Percentiles rank a stretch among this genome's conserved stretches.
Evolutionary conservation across 1,140 invertebrate genomes (phyloP).

Genomic region (Macrotrachela quadricornifera): DNA sequence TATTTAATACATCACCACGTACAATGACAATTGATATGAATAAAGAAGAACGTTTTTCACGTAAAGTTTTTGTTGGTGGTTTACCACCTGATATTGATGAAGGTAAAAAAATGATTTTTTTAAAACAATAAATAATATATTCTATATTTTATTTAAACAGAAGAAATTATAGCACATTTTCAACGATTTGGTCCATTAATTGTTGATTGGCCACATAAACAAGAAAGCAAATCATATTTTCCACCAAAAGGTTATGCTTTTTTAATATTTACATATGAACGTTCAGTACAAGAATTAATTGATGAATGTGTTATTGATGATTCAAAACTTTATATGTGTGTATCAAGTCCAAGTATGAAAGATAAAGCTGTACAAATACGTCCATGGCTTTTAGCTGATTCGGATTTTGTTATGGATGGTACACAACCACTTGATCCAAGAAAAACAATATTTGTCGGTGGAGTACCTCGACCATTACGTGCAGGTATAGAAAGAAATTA

Average conservation of each 20-base stretch:
- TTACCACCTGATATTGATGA: conserved; percentile 94
- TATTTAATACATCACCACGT: too few relatives aligned
- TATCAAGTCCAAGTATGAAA: conserved; percentile 92
- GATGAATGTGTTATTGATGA: conserved; percentile 93
- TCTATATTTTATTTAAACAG: conserved; percentile 36
- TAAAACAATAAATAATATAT: not conserved
- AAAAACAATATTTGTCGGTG: conserved; percentile 97
- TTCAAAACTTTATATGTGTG: conserved; percentile 87
- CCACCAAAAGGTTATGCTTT: conserved; percentile 74
- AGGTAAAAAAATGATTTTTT: conserved; percentile 35
- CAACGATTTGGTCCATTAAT: conserved; percentile 81
- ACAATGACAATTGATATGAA: conserved; percentile 1
- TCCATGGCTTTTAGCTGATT: conserved; percentile 89
- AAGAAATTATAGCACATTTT: conserved; percentile 93
- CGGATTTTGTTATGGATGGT: conserved; percentile 89
- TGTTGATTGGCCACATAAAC: conserved; percentile 97
- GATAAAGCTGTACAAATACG: conserved; percentile 96
- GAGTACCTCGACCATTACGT: conserved; percentile 87
- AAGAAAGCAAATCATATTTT: conserved; percentile 95
- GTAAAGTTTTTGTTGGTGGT: conserved; percentile 95
- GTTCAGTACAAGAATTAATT: conserved; percentile 83
- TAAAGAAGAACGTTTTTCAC: conserved; percentile 63
- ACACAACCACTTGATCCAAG: conserved; percentile 86
- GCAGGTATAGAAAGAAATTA: conserved; percentile 41
- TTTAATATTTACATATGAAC: conserved; percentile 61